phyloP scores from a whole-genome alignment of 2,888 invertebrate species.

The Arenicola marina region DNA sequence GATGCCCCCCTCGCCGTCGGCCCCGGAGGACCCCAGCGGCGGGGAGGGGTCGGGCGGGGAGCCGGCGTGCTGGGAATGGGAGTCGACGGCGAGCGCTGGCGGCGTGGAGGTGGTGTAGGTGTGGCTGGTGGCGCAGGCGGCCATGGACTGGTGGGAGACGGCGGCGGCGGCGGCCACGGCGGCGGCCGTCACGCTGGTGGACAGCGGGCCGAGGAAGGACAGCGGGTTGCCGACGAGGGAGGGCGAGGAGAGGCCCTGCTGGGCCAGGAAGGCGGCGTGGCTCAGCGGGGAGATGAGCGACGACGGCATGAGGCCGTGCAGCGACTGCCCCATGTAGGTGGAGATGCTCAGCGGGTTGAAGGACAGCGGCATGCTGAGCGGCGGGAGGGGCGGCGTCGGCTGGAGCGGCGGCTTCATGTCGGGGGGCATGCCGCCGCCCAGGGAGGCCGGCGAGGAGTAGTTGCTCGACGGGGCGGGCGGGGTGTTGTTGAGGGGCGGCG shows the following conservation, averaged over 20 bases:
- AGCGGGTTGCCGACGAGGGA: constrained; percentile 5
- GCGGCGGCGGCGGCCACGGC: background rate
- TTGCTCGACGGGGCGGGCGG: background rate
- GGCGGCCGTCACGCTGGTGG: background rate
- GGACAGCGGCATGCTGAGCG: background rate
- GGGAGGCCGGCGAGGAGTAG: background rate
- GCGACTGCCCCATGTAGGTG: background rate
- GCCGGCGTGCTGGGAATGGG: background rate
- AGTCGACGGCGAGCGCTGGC: background rate
- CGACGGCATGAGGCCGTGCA: constrained; percentile 17
- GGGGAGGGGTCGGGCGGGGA: background rate
- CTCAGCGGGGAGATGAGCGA: constrained; percentile 18
- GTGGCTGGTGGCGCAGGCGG: background rate
- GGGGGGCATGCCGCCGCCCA: no score
- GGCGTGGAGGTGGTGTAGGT: background rate
- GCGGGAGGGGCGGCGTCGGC: background rate
- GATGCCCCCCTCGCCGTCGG: background rate
- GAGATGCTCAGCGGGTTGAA: constrained; percentile 14
- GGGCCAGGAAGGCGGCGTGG: constrained; percentile 11
- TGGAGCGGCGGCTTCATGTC: background rate
- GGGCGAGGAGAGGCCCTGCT: constrained; percentile 6
- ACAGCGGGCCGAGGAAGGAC: constrained; percentile 1
- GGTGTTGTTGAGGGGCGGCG: background rate
- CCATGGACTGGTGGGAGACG: background rate
- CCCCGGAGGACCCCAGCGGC: background rate